Conservation (phyloP, 2,888 invertebrate genomes). For the Hydriomena furcata region DNA sequence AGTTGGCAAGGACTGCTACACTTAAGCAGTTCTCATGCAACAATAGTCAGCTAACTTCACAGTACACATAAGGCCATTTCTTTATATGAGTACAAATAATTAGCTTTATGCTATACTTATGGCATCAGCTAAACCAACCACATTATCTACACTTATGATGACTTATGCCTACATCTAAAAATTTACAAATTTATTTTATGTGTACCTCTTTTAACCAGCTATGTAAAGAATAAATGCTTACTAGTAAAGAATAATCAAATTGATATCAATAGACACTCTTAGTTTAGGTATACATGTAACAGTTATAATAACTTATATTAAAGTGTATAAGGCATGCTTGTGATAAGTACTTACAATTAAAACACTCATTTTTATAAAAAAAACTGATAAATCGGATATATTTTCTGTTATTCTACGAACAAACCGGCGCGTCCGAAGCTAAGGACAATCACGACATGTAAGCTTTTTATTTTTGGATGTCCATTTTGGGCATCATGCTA, state of each 20-base stretch:
- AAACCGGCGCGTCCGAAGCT: neutral
- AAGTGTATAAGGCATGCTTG: constrained; percentile 59
- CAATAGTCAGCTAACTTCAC: constrained; percentile 47
- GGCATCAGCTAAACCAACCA: constrained; percentile 34
- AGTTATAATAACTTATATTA: constrained; percentile 21
- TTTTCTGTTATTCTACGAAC: neutral
- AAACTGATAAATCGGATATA: constrained; percentile 9
- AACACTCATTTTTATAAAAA: constrained; percentile 24
- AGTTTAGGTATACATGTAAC: constrained; percentile 9
- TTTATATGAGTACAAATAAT: constrained; percentile 42
- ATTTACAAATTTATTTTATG: constrained; percentile 73
- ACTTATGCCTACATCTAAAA: constrained; percentile 32
- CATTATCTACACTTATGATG: constrained; percentile 27
- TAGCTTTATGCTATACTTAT: constrained; percentile 32
- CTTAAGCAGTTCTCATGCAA: constrained; percentile 34
- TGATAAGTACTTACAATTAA: constrained; percentile 37
- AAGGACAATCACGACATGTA: too few species aligned
- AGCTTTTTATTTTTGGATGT: too few species aligned
- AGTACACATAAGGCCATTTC: constrained; percentile 58
- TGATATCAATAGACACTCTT: constrained; percentile 7
- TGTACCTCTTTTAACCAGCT: constrained; percentile 81
- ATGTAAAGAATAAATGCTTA: constrained; percentile 24
- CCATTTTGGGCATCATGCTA: too few species aligned
- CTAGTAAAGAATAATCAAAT: constrained; percentile 14
- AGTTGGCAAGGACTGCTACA: constrained; percentile 52